Base-by-base conservation (phyloP, 53 echinoderm and acorn worm genomes). In the Arbacia lixula region DNA sequence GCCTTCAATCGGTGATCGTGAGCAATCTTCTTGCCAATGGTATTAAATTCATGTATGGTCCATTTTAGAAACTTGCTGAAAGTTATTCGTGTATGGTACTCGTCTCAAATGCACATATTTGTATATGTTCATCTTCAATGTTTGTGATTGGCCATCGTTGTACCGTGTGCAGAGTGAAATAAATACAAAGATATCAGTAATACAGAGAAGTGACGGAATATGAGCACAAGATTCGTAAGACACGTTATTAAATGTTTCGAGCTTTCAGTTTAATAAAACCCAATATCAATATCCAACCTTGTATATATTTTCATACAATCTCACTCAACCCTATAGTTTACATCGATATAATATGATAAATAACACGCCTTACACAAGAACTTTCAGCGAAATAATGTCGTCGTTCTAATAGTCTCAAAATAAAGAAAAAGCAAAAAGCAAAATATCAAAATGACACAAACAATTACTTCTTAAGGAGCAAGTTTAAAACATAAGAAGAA, bases 191-290 rank as follows among this genome's bases (percentile, higher is more conserved):
- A 17, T n/a, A 20, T 9, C 21, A 8, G 16, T 31, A 12, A 63
- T 3, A 33, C 32, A 0, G 17, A 35, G 31, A n/a, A 33, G 19
- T 30, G 34, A 20, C 66, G 36, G 22, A 66, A 3, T 37, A 66
- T 37, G 36, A 5, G 24, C 36, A 66, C 66, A 20, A 36, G 22
- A 37, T 37, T 66, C 2, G 63, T n/a, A n/a, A 66, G 38, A 66
- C 66, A 30, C 66, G 24, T 66, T 19, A 22, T n/a, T 36, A 21
- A 66, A 66, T 66, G 38, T 75, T 78, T 78, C 79, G 79, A 78
- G 79, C 79, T 78, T 60, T 78, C 79, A 28, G 58, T 78, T 78
- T 78, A 78, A 78, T 78, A 78, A 78, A 78, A 78, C 60, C 60
- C 79, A 78, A 60, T 78, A 78, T 78, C 79, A 60, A 60, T 78